Evolutionary conservation across 2,113 vertebrate species (phyloP).

Genomic region (Cyanoliseus patagonus): DNA sequence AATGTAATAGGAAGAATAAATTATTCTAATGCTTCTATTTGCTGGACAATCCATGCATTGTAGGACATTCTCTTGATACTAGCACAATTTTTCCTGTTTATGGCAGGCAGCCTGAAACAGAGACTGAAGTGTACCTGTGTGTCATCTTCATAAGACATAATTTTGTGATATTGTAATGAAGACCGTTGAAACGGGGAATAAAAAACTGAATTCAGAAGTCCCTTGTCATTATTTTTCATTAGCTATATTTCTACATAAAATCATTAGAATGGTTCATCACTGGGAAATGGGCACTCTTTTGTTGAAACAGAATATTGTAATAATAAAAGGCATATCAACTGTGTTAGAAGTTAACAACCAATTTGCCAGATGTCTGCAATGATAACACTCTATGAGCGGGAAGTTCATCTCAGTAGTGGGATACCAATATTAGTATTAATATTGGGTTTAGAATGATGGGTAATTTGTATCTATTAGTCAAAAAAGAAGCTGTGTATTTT

Average conservation of each 20-base stretch:
- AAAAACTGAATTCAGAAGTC: conserved; percentile 43
- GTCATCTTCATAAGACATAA: conserved; percentile 7
- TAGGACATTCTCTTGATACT: conserved; percentile 1
- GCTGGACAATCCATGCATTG: conserved; percentile 20
- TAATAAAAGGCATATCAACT: conserved; percentile 64
- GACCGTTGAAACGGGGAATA: conserved; percentile 14
- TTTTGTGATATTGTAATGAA: conserved; percentile 44
- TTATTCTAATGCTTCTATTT: conserved; percentile 30
- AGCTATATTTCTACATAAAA: conserved; percentile 57
- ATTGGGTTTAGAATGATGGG: conserved; percentile 49
- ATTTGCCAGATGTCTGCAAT: conserved; percentile 67
- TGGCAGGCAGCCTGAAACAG: conserved; percentile 13
- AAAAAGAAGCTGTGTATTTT: conserved; percentile 54
- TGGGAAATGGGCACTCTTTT: conserved; percentile 34
- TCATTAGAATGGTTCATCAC: conserved; percentile 58
- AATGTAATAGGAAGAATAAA: conserved; percentile 45
- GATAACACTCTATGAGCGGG: conserved; percentile 57
- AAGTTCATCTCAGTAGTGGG: conserved; percentile 55
- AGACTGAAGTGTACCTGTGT: conserved; percentile 6
- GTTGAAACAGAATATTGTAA: conserved; percentile 39
- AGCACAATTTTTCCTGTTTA: background rate
- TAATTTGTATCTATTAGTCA: conserved; percentile 68
- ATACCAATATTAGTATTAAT: conserved; percentile 63
- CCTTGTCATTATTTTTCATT: conserved; percentile 59
- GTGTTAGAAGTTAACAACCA: conserved; percentile 70